Evolutionary conservation across 92 coral and sea anemone genomes (phyloP).

Genomic region (Bergia puertoricense): DNA sequence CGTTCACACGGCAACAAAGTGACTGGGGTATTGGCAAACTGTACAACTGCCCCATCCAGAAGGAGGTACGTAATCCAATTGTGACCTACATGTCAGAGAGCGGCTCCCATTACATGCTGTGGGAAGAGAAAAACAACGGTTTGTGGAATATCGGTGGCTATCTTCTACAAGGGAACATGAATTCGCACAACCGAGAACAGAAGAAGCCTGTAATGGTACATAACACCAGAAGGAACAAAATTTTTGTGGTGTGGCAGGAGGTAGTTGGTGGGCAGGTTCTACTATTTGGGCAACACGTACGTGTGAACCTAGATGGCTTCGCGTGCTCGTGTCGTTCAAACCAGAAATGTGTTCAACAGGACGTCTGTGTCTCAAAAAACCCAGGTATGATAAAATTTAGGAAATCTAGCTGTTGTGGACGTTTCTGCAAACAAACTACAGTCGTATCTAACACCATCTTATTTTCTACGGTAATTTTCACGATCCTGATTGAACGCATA

Average conservation of each 20-base stretch:
- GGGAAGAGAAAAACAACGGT: slow-evolving; percentile 68
- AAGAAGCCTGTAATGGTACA: slow-evolving; percentile 60
- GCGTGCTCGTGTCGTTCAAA: slow-evolving; percentile 59
- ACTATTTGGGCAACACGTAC: slow-evolving; percentile 63
- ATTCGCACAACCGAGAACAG: slow-evolving; percentile 54
- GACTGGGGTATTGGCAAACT: slow-evolving; percentile 42
- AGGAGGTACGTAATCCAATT: slow-evolving; percentile 66
- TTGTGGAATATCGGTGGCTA: slow-evolving; percentile 81
- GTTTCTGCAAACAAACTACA: too few relatives aligned
- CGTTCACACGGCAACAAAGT: slow-evolving; percentile 49
- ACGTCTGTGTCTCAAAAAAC: slow-evolving; percentile 65
- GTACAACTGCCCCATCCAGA: slow-evolving; percentile 55
- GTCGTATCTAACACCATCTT: too few relatives aligned
- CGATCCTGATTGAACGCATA: too few relatives aligned
- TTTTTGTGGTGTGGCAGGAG: slow-evolving; percentile 88
- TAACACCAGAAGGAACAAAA: slow-evolving; percentile 48
- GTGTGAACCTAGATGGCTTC: slow-evolving; percentile 48
- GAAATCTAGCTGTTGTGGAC: not conserved
- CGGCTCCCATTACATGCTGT: slow-evolving; percentile 72
- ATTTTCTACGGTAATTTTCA: too few relatives aligned
- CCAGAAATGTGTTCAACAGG: slow-evolving; percentile 73
- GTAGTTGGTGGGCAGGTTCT: slow-evolving; percentile 50
- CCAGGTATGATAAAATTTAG: slow-evolving; percentile 22
- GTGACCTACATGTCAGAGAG: slow-evolving; percentile 63
- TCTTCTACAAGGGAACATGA: slow-evolving; percentile 66